These are phyloP conservation scores for Triplophysa dalaica DNA, from an alignment of 2,113 vertebrate species.

Conservation along the genomic window DNA sequence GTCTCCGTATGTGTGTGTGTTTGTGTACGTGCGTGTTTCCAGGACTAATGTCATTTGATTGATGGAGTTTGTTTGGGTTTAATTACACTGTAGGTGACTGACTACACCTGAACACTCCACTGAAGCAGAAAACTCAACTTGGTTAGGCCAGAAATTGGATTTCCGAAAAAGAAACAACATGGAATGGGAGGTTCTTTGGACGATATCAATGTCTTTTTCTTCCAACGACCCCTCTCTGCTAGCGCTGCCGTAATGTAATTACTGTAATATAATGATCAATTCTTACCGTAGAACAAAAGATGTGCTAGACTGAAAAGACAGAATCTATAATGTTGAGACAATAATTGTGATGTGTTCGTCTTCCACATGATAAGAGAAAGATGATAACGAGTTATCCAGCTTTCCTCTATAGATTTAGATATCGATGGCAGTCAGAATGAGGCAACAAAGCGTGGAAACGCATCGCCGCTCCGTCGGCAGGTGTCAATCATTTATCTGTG, in stretches of 20 bases:
- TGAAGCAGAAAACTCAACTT: conserved; percentile 57
- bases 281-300: conserved; percentile 27
- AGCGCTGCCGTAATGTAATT: conserved; percentile 23
- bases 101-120: conserved; percentile 54
- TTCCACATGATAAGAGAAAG: conserved; percentile 39
- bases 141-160: conserved; percentile 59
- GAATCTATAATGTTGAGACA: conserved; percentile 40
- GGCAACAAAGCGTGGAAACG: conserved; percentile 28
- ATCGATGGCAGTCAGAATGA: neutral
- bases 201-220: conserved; percentile 1
- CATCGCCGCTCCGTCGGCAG: neutral
- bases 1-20: conserved; percentile 21
- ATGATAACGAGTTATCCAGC: conserved; percentile 27
- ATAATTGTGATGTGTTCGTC: conserved; percentile 35
- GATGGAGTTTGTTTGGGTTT: conserved; percentile 63
- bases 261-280: conserved; percentile 32
- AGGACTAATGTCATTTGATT: conserved; percentile 57
- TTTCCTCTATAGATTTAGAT: conserved; percentile 35
- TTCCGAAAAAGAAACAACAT: conserved; percentile 50
- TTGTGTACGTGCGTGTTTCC: conserved; percentile 42
- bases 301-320: neutral
- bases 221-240: neutral
- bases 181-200: conserved; percentile 36
- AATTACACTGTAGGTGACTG: conserved; percentile 61
- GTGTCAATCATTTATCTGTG: neutral